Conservation (phyloP, 2,888 invertebrate genomes). For the Drosophila paranaensis region DNA sequence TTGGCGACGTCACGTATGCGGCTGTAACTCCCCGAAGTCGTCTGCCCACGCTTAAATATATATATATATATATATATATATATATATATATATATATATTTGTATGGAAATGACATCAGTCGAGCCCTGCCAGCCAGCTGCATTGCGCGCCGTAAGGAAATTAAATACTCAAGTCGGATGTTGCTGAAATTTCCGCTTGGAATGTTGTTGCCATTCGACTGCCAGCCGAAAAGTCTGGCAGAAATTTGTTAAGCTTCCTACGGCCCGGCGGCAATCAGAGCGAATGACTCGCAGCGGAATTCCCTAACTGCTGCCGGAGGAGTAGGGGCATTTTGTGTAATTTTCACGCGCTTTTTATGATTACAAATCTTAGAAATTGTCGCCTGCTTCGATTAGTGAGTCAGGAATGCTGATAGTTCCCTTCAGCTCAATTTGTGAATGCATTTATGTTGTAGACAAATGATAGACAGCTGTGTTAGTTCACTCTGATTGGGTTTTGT, state of each 20-base stretch:
- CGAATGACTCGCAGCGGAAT: slow-evolving; percentile 33
- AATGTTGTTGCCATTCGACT: slow-evolving; percentile 28
- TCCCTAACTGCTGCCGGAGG: not conserved
- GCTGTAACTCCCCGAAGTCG: slow-evolving; percentile 35
- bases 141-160: slow-evolving; percentile 71
- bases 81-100: slow-evolving; percentile 8
- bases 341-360: slow-evolving; percentile 13
- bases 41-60: slow-evolving; percentile 47
- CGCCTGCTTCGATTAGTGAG: slow-evolving; percentile 10
- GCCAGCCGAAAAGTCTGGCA: slow-evolving; percentile 39
- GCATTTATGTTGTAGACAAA: not conserved
- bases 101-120: slow-evolving; percentile 45
- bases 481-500: not conserved
- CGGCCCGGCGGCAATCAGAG: slow-evolving; percentile 35
- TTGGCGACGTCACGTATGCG: slow-evolving; percentile 49
- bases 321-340: not conserved
- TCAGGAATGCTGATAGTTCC: not conserved
- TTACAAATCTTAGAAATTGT: not conserved
- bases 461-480: not conserved
- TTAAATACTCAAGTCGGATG: slow-evolving; percentile 78
- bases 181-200: slow-evolving; percentile 73
- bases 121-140: slow-evolving; percentile 37
- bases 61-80: slow-evolving; percentile 12
- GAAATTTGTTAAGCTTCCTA: slow-evolving; percentile 25
- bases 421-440: not conserved